phyloP scores from a whole-genome alignment of 2,113 vertebrate genomes.

The Brienomyrus brachyistius region DNA sequence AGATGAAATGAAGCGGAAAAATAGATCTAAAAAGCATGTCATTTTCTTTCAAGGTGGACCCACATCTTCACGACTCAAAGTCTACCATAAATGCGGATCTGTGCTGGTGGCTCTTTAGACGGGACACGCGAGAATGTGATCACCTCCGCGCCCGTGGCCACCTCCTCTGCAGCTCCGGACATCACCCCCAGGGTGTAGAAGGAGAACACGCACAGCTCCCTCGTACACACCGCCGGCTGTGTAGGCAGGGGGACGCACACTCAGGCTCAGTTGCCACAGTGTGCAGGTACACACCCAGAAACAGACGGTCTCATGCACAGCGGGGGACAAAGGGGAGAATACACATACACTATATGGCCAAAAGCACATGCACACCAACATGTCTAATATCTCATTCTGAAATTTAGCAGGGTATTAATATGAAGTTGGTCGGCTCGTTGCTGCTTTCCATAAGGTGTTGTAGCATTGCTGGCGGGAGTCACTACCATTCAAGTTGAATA shows the following conservation, averaged over 20 bases:
- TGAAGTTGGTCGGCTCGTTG: background rate
- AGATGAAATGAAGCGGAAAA: background rate
- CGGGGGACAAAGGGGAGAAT: background rate
- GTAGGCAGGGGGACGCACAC: constrained; percentile 9
- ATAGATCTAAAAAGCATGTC: background rate
- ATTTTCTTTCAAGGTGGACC: background rate
- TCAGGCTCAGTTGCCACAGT: background rate
- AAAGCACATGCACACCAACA: background rate
- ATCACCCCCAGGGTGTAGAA: constrained; percentile 98
- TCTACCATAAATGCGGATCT: background rate
- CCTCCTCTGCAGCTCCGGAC: constrained; percentile 95
- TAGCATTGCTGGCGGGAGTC: background rate
- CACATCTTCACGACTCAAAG: background rate
- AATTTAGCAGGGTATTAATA: background rate
- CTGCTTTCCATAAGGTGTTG: background rate
- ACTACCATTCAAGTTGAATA: background rate
- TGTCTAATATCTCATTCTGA: background rate
- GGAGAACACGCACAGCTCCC: constrained; percentile 95
- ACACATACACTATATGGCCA: background rate
- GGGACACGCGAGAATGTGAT: background rate
- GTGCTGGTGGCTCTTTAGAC: background rate
- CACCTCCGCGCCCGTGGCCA: constrained; percentile 96
- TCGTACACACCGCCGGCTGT: constrained; percentile 92
- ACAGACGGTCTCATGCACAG: background rate
- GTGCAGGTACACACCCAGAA: constrained; percentile 16